These are phyloP conservation scores for Phortica variegata DNA, from an alignment of 1,140 invertebrate species.

Conservation along the genomic window DNA sequence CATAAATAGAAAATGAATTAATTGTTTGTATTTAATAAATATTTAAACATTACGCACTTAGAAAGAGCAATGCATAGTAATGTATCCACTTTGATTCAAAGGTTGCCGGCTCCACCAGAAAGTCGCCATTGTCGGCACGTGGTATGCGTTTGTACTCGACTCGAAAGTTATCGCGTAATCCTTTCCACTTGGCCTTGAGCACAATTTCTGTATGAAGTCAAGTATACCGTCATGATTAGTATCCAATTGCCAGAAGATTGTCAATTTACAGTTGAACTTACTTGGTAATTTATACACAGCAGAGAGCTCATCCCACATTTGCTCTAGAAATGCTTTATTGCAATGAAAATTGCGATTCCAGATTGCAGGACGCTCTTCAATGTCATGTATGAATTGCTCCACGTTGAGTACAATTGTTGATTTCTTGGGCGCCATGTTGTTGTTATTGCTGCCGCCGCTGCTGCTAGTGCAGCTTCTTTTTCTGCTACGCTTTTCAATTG, in stretches of 20 bases:
- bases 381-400: slow-evolving; percentile 55
- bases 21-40: not conserved
- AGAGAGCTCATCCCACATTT: slow-evolving; percentile 55
- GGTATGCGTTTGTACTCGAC: slow-evolving; percentile 56
- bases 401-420: slow-evolving; percentile 55
- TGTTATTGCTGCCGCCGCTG: not conserved
- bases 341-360: slow-evolving; percentile 57
- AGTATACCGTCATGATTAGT: too few species aligned
- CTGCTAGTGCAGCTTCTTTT: too few species aligned
- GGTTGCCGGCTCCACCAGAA: slow-evolving; percentile 45
- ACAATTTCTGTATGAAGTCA: slow-evolving; percentile 52
- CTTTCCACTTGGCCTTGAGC: slow-evolving; percentile 57
- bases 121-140: slow-evolving; percentile 48
- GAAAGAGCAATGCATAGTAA: slow-evolving; percentile 50
- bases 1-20: too few species aligned
- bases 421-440: slow-evolving; percentile 53
- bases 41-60: slow-evolving; percentile 33
- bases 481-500: too few species aligned
- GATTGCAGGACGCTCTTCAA: slow-evolving; percentile 52
- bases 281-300: slow-evolving; percentile 48
- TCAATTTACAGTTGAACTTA: slow-evolving; percentile 29
- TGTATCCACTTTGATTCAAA: slow-evolving; percentile 56
- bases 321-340: slow-evolving; percentile 54
- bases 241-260: too few species aligned
- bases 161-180: slow-evolving; percentile 54